Percentiles rank a stretch among this genome's conserved stretches.
Evolutionary conservation across 92 coral and sea anemone species (phyloP).

Genomic region (Parazoanthus atlanticus): DNA sequence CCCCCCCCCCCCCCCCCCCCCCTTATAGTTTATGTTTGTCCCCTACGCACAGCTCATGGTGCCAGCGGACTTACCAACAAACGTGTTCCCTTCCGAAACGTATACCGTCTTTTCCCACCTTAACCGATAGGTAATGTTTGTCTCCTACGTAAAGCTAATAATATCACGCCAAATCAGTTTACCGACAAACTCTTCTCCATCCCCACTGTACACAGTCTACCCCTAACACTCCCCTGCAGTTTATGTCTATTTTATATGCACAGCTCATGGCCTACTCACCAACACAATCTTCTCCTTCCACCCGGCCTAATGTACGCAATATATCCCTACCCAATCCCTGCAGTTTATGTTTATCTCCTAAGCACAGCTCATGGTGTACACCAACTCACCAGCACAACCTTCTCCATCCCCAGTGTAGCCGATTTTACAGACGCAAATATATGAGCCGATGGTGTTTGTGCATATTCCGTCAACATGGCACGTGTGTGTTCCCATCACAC

Average conservation of each 20-base stretch:
- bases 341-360: not conserved
- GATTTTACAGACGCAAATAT: conserved; percentile 14
- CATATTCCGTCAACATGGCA: conserved; percentile 52
- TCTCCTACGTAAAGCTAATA: no score
- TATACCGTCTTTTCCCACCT: no score
- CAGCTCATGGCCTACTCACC: not conserved
- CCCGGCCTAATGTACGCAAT: not conserved
- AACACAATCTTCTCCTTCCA: not conserved
- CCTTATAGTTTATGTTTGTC: no score
- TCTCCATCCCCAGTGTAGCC: conserved; percentile 8
- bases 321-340: not conserved
- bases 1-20: no score
- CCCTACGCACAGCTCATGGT: not conserved
- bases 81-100: no score
- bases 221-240: not conserved
- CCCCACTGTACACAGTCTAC: not conserved
- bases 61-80: not conserved
- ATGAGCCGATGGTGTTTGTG: conserved; percentile 73
- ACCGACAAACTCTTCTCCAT: no score
- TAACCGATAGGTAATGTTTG: no score
- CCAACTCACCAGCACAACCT: conserved; percentile 8
- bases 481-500: conserved; percentile 54
- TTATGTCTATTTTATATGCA: not conserved
- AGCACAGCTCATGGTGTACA: not conserved
- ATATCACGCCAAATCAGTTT: not conserved